These are phyloP conservation scores for Ctenosaura bakeri DNA, from an alignment of 2,797 vertebrate genomes.

Conservation along the genomic window DNA sequence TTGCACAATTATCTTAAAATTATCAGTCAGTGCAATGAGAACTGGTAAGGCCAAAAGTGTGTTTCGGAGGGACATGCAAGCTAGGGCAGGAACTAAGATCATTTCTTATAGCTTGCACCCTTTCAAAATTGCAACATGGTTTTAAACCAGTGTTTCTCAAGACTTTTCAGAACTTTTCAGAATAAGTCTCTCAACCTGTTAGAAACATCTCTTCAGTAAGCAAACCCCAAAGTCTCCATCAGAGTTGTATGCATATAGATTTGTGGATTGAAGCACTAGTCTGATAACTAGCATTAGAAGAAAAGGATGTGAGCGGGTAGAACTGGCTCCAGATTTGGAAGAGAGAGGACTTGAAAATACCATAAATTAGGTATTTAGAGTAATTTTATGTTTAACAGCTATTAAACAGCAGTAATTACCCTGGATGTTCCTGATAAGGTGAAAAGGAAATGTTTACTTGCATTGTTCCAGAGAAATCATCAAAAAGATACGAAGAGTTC, in stretches of 20 bases:
- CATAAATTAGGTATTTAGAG: neutral
- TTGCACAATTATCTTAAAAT: neutral
- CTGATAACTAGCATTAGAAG: neutral
- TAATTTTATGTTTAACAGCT: too few species aligned
- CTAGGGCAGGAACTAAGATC: too few species aligned
- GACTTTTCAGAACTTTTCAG: neutral
- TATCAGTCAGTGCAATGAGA: neutral
- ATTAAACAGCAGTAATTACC: too few species aligned
- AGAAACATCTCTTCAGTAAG: neutral
- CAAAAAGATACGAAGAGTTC: too few species aligned
- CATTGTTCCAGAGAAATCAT: too few species aligned
- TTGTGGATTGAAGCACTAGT: neutral
- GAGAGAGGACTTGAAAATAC: neutral
- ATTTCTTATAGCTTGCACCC: neutral
- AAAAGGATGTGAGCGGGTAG: neutral
- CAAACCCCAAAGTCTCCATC: neutral
- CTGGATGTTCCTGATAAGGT: too few species aligned
- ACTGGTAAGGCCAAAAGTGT: neutral
- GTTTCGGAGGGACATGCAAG: neutral
- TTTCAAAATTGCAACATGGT: neutral
- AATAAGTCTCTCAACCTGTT: neutral
- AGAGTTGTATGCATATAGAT: neutral
- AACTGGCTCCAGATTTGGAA: neutral
- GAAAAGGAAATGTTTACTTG: too few species aligned
- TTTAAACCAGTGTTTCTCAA: neutral